These are phyloP conservation scores for Todus mexicanus DNA, from an alignment of 2,797 vertebrate genomes.

Conservation along the genomic window DNA sequence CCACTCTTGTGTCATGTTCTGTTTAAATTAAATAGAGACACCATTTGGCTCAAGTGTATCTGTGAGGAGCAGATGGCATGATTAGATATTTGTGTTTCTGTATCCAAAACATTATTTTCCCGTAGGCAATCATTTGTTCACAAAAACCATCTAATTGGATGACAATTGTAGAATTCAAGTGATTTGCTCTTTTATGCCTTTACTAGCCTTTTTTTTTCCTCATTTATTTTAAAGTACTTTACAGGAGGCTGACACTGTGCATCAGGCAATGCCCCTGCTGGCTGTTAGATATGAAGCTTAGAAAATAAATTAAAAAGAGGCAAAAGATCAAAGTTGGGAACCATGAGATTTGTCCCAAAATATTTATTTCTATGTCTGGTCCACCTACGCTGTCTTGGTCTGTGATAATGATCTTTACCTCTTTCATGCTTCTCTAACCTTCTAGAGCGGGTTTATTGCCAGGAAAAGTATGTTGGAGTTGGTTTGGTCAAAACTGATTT, in stretches of 20 bases:
- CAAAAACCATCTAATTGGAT: neutral
- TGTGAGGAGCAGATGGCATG: slow-evolving; percentile 30
- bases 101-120: slow-evolving; percentile 23
- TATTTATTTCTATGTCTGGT: neutral
- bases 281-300: neutral
- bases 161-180: neutral
- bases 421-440: neutral
- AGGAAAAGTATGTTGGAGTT: neutral
- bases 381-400: neutral
- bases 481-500: neutral
- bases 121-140: neutral
- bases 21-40: slow-evolving; percentile 12
- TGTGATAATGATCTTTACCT: neutral
- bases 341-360: neutral
- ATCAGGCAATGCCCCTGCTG: neutral
- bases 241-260: neutral
- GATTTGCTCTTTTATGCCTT: neutral
- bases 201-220: neutral
- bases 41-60: neutral
- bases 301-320: neutral
- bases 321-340: neutral
- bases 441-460: neutral
- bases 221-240: neutral
- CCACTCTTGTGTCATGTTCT: neutral
- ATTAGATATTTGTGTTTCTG: slow-evolving; percentile 27